phyloP scores from a whole-genome alignment of 2,888 invertebrate genomes.

The Harmothoe impar region DNA sequence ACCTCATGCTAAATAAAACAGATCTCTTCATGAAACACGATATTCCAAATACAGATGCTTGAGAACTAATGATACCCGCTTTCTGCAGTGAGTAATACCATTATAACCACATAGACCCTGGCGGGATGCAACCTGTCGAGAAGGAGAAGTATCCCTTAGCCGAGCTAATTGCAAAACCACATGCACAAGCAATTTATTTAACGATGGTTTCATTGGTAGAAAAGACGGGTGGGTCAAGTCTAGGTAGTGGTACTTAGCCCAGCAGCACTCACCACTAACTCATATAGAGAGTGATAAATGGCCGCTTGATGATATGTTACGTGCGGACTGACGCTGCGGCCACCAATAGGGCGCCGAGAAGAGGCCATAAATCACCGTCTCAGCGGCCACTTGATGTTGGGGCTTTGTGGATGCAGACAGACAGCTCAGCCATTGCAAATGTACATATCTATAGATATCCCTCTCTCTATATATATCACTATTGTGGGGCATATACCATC shows the following conservation, averaged over 20 bases:
- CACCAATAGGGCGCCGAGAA: not conserved
- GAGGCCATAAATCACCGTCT: not conserved
- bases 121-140: too few species aligned
- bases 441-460: not conserved
- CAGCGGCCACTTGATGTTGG: slow-evolving; percentile 6
- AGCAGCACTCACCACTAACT: not conserved
- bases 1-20: too few species aligned
- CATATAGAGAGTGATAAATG: slow-evolving; percentile 45
- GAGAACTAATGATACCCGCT: too few species aligned
- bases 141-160: not conserved
- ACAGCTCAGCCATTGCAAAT: not conserved
- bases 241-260: slow-evolving; percentile 29
- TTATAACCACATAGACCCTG: too few species aligned
- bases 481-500: too few species aligned
- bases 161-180: not conserved
- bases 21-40: too few species aligned
- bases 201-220: not conserved
- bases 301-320: slow-evolving; percentile 49
- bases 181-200: slow-evolving; percentile 15
- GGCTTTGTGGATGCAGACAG: slow-evolving; percentile 1
- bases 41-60: too few species aligned
- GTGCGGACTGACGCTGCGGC: not conserved
- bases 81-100: too few species aligned
- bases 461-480: not conserved
- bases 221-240: not conserved